Evolutionary conservation across 2,797 vertebrate genomes (phyloP), one percentile per base, ranked within the genome.

Genomic region (Fistularia commersonii): DNA sequence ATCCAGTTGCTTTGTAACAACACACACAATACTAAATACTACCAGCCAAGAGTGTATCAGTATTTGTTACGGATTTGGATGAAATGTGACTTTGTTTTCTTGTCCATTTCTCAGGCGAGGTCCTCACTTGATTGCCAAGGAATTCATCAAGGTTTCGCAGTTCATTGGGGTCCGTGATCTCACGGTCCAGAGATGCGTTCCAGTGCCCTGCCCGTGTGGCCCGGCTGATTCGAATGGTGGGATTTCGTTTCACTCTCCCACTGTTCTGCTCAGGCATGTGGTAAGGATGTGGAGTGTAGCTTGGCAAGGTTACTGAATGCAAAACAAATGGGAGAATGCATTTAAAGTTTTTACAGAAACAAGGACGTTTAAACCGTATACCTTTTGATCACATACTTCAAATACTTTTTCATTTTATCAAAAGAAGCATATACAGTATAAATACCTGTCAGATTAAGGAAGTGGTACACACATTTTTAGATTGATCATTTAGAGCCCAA

Each of bases 91-190:
- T 1, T 1, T 8, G 23, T 9, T 44, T 10, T 38, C 8, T 8
- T 31, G 12, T 4, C 8, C 11, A 8, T 49, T 1, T 34, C 15
- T 48, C n/a, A 37, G 15, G 12, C 11, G 12, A 10, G 2, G 1
- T n/a, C 32, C 72, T 74, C 48, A 98, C 95, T 92, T 98, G 95
- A 66, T 92, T 93, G 7, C 95, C 90, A 8, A 99, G 92, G 76
- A 97, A 99, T 62, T 98, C 96, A 0, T 99, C 96, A 42, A 99
- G 91, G 57, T 92, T 89, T 52, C 93, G 93, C 49, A 98, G 92
- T 62, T 99, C 97, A 0, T 91, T 92, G 76, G 90, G 72, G 1
- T 95, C 84, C 0, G 92, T 93, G 67, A 99, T 94, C 76, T 95
- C 90, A 0, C 91, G 87, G 36, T 88, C 88, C 65, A 96, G 83